Evolutionary conservation across 2,888 invertebrate species (phyloP).

Genomic region (Zygogramma bicolorata): DNA sequence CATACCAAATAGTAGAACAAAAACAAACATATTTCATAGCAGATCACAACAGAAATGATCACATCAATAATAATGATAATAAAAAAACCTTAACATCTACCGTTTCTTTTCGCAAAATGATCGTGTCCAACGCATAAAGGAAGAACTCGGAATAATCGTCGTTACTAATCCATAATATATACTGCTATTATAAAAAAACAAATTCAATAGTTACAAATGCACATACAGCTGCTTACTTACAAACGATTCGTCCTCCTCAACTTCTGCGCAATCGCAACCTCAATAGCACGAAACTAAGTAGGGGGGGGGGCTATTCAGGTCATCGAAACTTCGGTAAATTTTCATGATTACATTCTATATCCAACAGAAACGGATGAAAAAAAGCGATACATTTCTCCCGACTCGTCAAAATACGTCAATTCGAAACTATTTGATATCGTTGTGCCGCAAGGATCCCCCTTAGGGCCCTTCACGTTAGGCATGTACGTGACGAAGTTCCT

Average conservation of each 20-base stretch:
- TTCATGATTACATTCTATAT: no score
- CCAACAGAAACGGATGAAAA: no score
- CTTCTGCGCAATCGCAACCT: conserved; percentile 39
- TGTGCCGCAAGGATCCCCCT: background rate
- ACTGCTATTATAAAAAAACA: conserved; percentile 35
- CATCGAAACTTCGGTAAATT: no score
- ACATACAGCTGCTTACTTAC: conserved; percentile 43
- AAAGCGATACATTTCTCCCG: no score
- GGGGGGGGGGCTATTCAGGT: background rate
- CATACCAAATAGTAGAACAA: conserved; percentile 50
- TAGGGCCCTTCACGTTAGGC: background rate
- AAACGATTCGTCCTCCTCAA: conserved; percentile 29
- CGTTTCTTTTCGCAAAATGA: conserved; percentile 46
- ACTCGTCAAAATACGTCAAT: no score
- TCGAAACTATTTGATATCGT: background rate
- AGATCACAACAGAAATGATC: conserved; percentile 51
- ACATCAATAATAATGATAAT: conserved; percentile 47
- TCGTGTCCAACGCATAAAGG: conserved; percentile 45
- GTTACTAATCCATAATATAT: conserved; percentile 48
- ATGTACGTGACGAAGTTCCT: background rate
- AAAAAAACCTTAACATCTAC: conserved; percentile 49
- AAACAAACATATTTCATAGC: conserved; percentile 47
- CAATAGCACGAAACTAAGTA: conserved; percentile 24
- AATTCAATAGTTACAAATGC: conserved; percentile 46
- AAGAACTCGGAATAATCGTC: conserved; percentile 48